A percentile compares a stretch with the other conserved stretches of the same genome.
phyloP scores from a whole-genome alignment of 2,113 vertebrate species.

The Strigops habroptila region DNA sequence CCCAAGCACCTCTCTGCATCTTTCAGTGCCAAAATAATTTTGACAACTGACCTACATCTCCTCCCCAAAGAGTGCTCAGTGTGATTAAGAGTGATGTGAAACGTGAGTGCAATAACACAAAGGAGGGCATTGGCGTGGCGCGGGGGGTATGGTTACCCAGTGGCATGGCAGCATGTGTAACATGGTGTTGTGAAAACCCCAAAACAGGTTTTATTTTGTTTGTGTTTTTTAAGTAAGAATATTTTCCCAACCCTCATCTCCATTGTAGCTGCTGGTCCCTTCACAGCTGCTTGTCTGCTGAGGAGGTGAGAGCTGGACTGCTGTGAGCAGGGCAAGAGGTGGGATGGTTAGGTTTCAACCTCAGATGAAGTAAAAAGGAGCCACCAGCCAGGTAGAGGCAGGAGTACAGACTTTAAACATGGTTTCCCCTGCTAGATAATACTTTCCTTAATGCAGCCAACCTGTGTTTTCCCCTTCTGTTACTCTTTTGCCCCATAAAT shows the following conservation, averaged over 20 bases:
- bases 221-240: too few relatives aligned
- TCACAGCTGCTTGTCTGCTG: not conserved
- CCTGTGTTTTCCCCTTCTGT: not conserved
- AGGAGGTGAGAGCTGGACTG: not conserved
- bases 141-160: accelerated
- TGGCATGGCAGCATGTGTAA: not conserved
- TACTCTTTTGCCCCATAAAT: not conserved
- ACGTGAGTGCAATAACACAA: not conserved
- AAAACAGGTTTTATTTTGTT: not conserved
- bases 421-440: accelerated
- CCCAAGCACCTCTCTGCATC: not conserved
- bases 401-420: not conserved
- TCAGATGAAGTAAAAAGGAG: not conserved
- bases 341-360: not conserved
- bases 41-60: not conserved
- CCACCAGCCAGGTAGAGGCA: not conserved
- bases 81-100: not conserved
- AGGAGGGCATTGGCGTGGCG: accelerated
- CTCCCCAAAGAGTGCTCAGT: not conserved
- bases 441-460: not conserved
- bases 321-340: not conserved
- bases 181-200: not conserved
- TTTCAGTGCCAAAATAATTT: not conserved
- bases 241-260: not conserved
- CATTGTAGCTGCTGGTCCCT: not conserved